Conservation (phyloP, 2,888 invertebrate genomes). For the Hololepta plana region DNA sequence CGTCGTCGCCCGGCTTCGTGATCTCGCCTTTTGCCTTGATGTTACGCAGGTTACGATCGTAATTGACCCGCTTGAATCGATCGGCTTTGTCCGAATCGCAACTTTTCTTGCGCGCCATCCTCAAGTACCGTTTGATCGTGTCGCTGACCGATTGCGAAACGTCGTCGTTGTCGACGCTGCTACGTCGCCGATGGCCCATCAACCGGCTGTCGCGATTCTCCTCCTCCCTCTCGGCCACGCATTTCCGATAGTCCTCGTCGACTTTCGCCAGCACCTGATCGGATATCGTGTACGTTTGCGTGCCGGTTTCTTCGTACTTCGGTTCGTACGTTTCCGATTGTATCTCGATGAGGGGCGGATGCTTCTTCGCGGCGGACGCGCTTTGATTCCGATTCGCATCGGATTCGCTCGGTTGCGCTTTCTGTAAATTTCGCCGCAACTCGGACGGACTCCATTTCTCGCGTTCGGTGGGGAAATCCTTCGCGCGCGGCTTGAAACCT, state of each 20-base stretch:
- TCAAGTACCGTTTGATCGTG: slow-evolving; percentile 67
- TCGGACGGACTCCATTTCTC: slow-evolving; percentile 12
- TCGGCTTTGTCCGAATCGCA: slow-evolving; percentile 65
- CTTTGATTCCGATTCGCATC: slow-evolving; percentile 6
- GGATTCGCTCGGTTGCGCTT: slow-evolving; percentile 17
- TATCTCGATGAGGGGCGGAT: slow-evolving; percentile 51
- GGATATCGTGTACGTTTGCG: slow-evolving; percentile 43
- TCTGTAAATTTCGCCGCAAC: slow-evolving; percentile 12
- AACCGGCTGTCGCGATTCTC: slow-evolving; percentile 19
- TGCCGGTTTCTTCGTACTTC: slow-evolving; percentile 29
- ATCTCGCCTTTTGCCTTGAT: slow-evolving; percentile 64
- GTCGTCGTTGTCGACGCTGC: slow-evolving; percentile 69
- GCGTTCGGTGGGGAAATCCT: slow-evolving; percentile 11
- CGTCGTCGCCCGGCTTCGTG: slow-evolving; percentile 60
- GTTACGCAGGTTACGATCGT: slow-evolving; percentile 66
- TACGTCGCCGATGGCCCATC: slow-evolving; percentile 39
- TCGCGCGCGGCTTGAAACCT: slow-evolving; percentile 29
- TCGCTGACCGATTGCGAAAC: slow-evolving; percentile 75
- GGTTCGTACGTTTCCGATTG: slow-evolving; percentile 38
- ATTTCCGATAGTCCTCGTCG: slow-evolving; percentile 29
- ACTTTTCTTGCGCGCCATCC: slow-evolving; percentile 78
- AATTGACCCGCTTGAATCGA: slow-evolving; percentile 74
- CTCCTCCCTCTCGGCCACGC: slow-evolving; percentile 28
- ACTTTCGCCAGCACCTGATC: slow-evolving; percentile 32
- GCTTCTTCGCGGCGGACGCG: slow-evolving; percentile 15